These are phyloP conservation scores for Carassius carassius DNA, from an alignment of 2,113 vertebrate species.

Conservation along the genomic window DNA sequence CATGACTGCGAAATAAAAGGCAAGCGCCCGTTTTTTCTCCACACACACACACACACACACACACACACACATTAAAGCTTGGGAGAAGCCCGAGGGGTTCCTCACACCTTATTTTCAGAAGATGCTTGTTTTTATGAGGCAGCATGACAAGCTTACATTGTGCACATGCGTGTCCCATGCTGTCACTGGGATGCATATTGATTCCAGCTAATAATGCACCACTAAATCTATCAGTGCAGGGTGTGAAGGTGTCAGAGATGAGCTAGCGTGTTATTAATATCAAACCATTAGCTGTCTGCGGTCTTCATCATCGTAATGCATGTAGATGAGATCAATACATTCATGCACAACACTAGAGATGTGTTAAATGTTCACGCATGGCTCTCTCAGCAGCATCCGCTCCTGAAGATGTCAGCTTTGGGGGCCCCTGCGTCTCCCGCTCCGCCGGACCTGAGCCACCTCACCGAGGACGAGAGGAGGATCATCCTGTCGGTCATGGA, in stretches of 20 bases:
- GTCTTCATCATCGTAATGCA: not conserved
- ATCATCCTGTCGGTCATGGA: constrained; percentile 95
- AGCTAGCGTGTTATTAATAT: not conserved
- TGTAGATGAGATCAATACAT: not conserved
- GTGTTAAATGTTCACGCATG: not conserved
- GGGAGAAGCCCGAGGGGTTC: constrained; percentile 18
- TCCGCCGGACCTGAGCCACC: constrained; percentile 89
- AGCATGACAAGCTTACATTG: not conserved
- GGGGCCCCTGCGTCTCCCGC: constrained; percentile 72
- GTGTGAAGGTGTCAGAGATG: not conserved
- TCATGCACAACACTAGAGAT: not conserved
- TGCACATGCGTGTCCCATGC: not conserved
- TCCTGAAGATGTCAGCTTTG: constrained; percentile 83
- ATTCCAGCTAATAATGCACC: not conserved
- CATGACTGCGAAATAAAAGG: constrained; percentile 66
- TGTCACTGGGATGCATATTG: not conserved
- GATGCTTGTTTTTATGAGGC: not conserved
- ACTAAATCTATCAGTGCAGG: not conserved
- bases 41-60: constrained; percentile 12
- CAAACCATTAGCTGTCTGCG: not conserved
- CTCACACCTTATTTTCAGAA: not conserved
- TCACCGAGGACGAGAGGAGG: constrained; percentile 91
- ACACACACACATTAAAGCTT: constrained; percentile 22
- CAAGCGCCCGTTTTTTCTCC: constrained; percentile 50
- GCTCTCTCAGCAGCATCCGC: constrained; percentile 54